These are phyloP conservation scores for Crotalus tigris DNA, from an alignment of 2,113 vertebrate species.

Conservation along the genomic window DNA sequence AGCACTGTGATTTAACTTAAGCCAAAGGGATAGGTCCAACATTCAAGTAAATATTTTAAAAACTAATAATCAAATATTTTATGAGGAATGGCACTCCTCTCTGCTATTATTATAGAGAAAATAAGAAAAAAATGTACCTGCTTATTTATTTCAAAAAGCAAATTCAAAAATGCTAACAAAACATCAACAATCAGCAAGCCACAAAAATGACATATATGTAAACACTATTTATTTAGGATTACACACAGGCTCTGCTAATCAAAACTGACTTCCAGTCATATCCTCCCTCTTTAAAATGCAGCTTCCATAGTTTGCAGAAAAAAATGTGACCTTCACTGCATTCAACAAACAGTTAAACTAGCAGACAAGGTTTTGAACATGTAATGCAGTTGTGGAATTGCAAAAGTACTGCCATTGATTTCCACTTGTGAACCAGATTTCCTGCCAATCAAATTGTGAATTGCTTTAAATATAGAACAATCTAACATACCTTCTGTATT, in stretches of 20 bases:
- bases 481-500: background rate
- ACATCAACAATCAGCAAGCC: background rate
- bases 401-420: background rate
- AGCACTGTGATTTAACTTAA: background rate
- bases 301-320: background rate
- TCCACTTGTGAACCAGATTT: background rate
- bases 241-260: background rate
- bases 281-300: background rate
- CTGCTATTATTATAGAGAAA: background rate
- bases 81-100: background rate
- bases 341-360: background rate
- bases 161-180: background rate
- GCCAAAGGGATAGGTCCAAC: background rate
- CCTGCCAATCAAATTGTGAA: background rate
- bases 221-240: background rate
- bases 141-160: background rate
- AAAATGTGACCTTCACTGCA: background rate
- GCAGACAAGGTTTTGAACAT: background rate
- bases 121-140: background rate
- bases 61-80: background rate
- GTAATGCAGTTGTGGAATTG: background rate
- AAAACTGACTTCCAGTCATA: background rate
- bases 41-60: background rate
- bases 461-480: background rate
- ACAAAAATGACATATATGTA: background rate